phyloP scores from a whole-genome alignment of 1,140 invertebrate genomes.

The Scaptomyza pallida region DNA sequence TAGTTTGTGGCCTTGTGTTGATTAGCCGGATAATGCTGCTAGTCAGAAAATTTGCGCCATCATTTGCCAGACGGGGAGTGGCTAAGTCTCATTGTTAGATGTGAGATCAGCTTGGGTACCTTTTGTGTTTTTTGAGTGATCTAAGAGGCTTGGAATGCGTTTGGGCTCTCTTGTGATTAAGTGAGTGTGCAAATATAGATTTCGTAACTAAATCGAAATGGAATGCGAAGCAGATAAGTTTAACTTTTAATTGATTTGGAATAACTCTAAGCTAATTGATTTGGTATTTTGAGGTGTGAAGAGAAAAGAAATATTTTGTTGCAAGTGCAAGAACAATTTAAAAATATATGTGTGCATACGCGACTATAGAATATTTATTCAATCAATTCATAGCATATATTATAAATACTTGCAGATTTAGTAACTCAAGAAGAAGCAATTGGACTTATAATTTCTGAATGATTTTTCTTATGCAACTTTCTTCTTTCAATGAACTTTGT shows the following conservation, averaged over 20 bases:
- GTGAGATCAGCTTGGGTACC: slow-evolving; percentile 40
- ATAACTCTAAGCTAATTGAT: neutral
- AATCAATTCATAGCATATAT: no score
- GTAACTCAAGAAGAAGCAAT: no score
- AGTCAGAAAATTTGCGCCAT: slow-evolving; percentile 58
- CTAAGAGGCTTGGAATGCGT: slow-evolving; percentile 33
- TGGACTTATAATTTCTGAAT: no score
- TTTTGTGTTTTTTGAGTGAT: slow-evolving; percentile 49
- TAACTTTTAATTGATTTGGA: slow-evolving; percentile 1
- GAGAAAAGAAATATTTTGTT: no score
- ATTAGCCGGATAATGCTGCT: slow-evolving; percentile 71
- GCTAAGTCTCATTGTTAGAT: slow-evolving; percentile 52
- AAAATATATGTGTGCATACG: no score
- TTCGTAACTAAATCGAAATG: neutral
- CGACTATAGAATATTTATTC: no score
- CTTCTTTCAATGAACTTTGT: no score
- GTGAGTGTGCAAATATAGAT: neutral
- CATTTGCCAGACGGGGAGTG: slow-evolving; percentile 64
- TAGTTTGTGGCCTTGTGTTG: slow-evolving; percentile 41
- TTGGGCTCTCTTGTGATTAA: neutral
- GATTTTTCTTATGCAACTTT: no score
- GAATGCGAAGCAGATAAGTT: neutral
- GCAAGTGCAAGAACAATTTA: no score
- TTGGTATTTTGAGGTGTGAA: no score
- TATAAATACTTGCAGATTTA: no score